Base-by-base conservation (phyloP, 2,797 vertebrate genomes). In the Tapera naevia region DNA sequence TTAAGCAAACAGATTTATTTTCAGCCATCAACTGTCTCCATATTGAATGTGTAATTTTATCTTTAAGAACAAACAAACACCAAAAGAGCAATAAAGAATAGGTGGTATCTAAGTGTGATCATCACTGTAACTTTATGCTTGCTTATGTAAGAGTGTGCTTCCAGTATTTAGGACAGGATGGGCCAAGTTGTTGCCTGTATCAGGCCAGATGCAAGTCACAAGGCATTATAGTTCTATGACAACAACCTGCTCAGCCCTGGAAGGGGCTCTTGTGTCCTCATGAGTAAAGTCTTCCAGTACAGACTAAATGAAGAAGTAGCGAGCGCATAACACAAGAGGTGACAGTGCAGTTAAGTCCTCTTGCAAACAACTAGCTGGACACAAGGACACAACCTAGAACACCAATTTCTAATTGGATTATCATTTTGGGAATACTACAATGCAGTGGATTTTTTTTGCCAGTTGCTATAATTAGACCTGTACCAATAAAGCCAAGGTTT, bases 1-100 rank as follows among this genome's bases (percentile, higher is more conserved):
- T 95, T 96, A 93, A 60, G 60, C 37, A 91, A 92, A 89, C 39
- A 79, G 60, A 51, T 91, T 88, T 93, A 60, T 95, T 96, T 90
- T 87, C 80, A 95, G 53, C n/a, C 53, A 64, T 76, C 80, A 72
- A 91, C 76, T 80, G 37, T 39, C 70, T 88, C 84, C 60, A 46
- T 50, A 56, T 23, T 48, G 28, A 35, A 79, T 58, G 21, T 37
- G 60, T 70, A 93, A 89, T 87, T 92, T 91, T 90, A 95, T 79
- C 89, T 70, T 56, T 57, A 61, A 84, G 69, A 89, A 89, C 72
- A 95, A 93, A 66, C n/a, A 45, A 85, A 64, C 28, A 66, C 57
- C 85, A 80, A 28, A 95, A 66, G 48, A 89, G 33, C 46, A 83
- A 86, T 50, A 72, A 87, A 88, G 76, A 89, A 93, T 73, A 91